These are phyloP conservation scores for Zaprionus bogoriensis DNA, from an alignment of 2,888 invertebrate species.

Conservation along the genomic window DNA sequence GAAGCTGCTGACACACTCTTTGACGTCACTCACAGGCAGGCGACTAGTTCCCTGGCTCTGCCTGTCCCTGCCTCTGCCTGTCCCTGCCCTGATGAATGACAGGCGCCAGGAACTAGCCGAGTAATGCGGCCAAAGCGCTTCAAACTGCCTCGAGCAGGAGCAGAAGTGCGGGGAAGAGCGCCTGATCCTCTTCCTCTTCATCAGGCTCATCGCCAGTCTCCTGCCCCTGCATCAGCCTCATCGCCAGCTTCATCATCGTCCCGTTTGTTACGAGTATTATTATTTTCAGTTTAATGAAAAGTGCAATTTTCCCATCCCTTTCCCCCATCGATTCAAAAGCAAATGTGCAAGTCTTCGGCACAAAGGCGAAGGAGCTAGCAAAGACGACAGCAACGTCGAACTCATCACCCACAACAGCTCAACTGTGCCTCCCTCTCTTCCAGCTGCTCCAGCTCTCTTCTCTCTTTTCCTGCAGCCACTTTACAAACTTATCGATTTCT, in stretches of 20 bases:
- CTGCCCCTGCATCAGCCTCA: constrained; percentile 25
- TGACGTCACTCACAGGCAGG: constrained; percentile 71
- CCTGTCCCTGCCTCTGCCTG: background rate
- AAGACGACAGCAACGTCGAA: constrained; percentile 40
- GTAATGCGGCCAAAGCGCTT: constrained; percentile 57
- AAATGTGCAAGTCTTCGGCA: constrained; percentile 60
- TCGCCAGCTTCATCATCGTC: constrained; percentile 34
- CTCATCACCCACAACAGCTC: constrained; percentile 11
- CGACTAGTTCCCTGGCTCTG: constrained; percentile 53
- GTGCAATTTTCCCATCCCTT: constrained; percentile 55
- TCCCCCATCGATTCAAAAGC: constrained; percentile 57
- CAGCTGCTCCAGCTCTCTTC: background rate
- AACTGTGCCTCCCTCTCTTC: background rate
- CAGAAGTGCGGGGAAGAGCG: no score
- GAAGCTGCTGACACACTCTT: constrained; percentile 62
- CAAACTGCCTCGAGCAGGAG: constrained; percentile 44
- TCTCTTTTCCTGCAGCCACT: constrained; percentile 45
- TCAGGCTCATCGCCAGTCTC: constrained; percentile 10
- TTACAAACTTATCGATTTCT: constrained; percentile 70
- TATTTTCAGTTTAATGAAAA: constrained; percentile 73
- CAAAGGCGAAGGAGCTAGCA: constrained; percentile 37
- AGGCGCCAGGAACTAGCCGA: constrained; percentile 40
- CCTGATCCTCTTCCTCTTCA: no score
- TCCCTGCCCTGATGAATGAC: constrained; percentile 62
- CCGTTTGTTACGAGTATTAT: constrained; percentile 48